Evolutionary conservation across 1,140 invertebrate species (phyloP).

Genomic region (Camponotus floridanus): DNA sequence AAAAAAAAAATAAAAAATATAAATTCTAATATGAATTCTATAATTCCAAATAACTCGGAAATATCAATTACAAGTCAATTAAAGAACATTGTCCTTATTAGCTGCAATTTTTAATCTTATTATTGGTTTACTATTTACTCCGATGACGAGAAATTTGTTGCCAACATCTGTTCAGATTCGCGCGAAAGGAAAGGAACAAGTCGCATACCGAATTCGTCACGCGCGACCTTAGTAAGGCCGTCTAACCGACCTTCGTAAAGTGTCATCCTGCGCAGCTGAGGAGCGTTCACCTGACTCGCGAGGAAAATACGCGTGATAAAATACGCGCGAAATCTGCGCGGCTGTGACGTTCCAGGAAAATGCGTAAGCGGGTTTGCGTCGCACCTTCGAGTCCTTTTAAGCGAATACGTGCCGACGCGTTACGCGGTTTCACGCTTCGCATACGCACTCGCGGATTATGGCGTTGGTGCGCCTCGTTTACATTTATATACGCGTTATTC

Average conservation of each 20-base stretch:
- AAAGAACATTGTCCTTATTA: background rate
- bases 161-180: background rate
- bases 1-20: background rate
- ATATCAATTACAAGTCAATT: background rate
- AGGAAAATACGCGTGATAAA: slow-evolving; percentile 57
- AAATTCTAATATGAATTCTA: background rate
- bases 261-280: slow-evolving; percentile 55
- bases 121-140: no score
- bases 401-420: slow-evolving; percentile 43
- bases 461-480: slow-evolving; percentile 39
- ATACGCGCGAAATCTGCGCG: slow-evolving; percentile 46
- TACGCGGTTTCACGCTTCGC: slow-evolving; percentile 30
- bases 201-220: slow-evolving; percentile 46
- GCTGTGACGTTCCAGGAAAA: slow-evolving; percentile 50
- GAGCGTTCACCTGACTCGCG: slow-evolving; percentile 44
- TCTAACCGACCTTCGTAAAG: slow-evolving; percentile 67
- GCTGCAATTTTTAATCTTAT: background rate
- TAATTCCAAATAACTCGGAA: background rate
- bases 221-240: slow-evolving; percentile 67
- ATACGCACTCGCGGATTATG: slow-evolving; percentile 34
- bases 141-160: background rate
- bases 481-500: slow-evolving; percentile 62
- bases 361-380: slow-evolving; percentile 25
- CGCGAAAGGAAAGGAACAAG: background rate
- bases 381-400: slow-evolving; percentile 18